These are phyloP conservation scores for Ameiurus melas DNA, from an alignment of 2,113 vertebrate species.

Conservation along the genomic window DNA sequence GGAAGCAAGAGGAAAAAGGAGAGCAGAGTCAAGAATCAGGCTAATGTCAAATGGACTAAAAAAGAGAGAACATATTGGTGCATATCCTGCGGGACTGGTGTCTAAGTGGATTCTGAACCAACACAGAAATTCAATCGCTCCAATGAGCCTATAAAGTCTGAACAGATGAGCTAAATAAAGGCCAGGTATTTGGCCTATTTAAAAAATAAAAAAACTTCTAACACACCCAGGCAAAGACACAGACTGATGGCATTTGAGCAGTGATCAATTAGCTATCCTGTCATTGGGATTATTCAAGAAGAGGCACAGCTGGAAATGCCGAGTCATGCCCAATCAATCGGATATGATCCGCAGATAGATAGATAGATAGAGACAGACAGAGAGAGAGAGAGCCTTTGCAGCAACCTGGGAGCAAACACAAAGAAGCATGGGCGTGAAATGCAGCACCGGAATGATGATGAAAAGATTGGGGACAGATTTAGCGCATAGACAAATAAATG, in stretches of 20 bases:
- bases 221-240: conserved; percentile 7
- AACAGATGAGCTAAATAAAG: conserved; percentile 23
- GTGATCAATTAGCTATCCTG: conserved; percentile 41
- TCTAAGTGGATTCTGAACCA: conserved; percentile 39
- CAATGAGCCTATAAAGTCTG: conserved; percentile 6
- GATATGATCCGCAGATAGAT: conserved; percentile 31
- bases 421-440: conserved; percentile 9
- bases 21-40: conserved; percentile 16
- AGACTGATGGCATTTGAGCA: conserved; percentile 22
- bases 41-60: conserved; percentile 30
- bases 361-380: not conserved
- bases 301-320: conserved; percentile 35
- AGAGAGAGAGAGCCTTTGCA: conserved; percentile 12
- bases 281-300: conserved; percentile 24
- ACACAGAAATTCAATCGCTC: conserved; percentile 26
- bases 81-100: conserved; percentile 29
- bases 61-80: conserved; percentile 15
- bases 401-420: conserved; percentile 15
- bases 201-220: conserved; percentile 1
- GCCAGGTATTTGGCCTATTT: conserved; percentile 5
- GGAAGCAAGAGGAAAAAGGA: conserved; percentile 8
- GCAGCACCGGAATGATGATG: conserved; percentile 27
- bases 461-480: conserved; percentile 40
- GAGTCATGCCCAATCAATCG: conserved; percentile 52
- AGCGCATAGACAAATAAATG: conserved; percentile 37